Evolutionary conservation across 2,113 vertebrate species (phyloP).

Genomic region (Microtus montanus): DNA sequence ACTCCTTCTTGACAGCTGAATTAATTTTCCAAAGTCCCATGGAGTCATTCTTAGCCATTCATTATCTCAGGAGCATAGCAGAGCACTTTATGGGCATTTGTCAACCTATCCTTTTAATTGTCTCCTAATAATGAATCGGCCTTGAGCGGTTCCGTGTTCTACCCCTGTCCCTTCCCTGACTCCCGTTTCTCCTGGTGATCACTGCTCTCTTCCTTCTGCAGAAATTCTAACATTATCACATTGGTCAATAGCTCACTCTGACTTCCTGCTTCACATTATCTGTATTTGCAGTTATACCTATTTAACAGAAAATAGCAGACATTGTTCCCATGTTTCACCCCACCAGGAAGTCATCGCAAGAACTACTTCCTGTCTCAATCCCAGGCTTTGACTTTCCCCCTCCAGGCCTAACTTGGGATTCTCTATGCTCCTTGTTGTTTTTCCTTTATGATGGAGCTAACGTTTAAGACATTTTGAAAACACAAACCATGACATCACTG

Average conservation of each 20-base stretch:
- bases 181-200: constrained; percentile 5
- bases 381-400: not conserved
- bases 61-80: constrained; percentile 53
- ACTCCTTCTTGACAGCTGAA: constrained; percentile 76
- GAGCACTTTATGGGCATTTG: constrained; percentile 55
- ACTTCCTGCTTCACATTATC: not conserved
- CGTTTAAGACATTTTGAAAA: not conserved
- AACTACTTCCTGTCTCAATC: not conserved
- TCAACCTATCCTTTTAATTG: constrained; percentile 69
- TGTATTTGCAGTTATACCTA: not conserved
- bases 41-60: constrained; percentile 70
- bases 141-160: constrained; percentile 44
- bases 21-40: constrained; percentile 74
- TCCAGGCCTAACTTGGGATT: not conserved
- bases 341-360: not conserved
- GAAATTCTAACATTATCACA: not conserved
- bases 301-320: not conserved
- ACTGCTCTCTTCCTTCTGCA: not conserved
- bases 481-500: fast-evolving
- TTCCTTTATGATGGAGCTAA: not conserved
- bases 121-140: constrained; percentile 73
- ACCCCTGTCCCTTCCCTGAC: not conserved
- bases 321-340: not conserved
- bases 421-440: not conserved
- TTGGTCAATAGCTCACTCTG: not conserved